phyloP scores from a whole-genome alignment of 2,113 vertebrate genomes.

The Pituophis catenifer region DNA sequence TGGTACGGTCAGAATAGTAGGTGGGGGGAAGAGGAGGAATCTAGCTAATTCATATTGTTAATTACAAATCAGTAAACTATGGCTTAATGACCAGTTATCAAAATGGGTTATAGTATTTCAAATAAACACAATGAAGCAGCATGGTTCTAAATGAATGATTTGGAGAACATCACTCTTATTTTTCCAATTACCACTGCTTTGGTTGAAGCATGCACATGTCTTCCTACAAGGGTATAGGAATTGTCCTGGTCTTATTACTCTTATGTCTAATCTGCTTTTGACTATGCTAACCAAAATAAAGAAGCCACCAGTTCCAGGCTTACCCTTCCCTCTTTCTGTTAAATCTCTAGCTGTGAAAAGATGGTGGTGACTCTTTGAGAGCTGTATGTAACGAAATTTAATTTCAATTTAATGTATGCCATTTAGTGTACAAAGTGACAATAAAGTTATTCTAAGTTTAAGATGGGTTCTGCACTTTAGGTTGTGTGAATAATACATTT shows the following conservation, averaged over 20 bases:
- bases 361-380: no score
- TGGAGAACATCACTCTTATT: background rate
- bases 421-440: no score
- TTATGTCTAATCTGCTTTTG: background rate
- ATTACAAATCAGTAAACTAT: background rate
- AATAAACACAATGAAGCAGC: background rate
- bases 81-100: background rate
- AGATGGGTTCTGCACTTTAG: background rate
- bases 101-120: background rate
- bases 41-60: background rate
- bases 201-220: background rate
- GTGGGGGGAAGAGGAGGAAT: background rate
- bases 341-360: background rate
- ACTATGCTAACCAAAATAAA: background rate
- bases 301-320: background rate
- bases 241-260: background rate
- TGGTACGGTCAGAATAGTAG: background rate
- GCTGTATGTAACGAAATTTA: no score
- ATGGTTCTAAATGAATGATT: background rate
- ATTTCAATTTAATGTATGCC: no score
- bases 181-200: background rate
- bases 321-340: background rate
- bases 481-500: background rate
- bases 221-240: background rate
- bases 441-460: no score